Evolutionary conservation across 2,113 vertebrate species (phyloP), one percentile per base, ranked within the genome.

Genomic region (Callaeas wilsoni): DNA sequence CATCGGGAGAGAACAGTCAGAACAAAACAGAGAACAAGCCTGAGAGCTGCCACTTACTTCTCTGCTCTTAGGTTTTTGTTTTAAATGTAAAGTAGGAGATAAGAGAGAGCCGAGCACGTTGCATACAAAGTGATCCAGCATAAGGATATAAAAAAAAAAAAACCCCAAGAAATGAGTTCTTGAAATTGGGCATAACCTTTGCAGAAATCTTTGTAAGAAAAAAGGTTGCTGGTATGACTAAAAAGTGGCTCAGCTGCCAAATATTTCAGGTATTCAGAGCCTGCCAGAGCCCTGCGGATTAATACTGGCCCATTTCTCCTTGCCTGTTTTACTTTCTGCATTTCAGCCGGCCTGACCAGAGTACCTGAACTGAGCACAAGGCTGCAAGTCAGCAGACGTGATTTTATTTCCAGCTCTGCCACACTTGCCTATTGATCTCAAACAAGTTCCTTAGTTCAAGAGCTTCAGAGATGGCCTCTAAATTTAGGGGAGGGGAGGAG

Each of bases 401-500:
- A 96, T 90, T 96, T 96, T 96, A 92, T 71, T 86, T 79, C 90
- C 49, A 82, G 90, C 53, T 88, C 68, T 86, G 87, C 95, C 82
- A 92, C 77, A 84, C 67, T 91, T 60, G 95, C 94, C 93, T 90
- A 96, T 96, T 96, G 93, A 95, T 94, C 90, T 90, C 56, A 8
- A 96, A 96, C 96, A 95, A 94, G 92, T 94, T 95, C 75, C 92
- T 95, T 83, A 83, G 84, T 92, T 90, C 93, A 96, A 39, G 68
- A 92, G 89, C 84, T 92, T 92, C 84, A 84, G 88, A 92, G 84
- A 96, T 71, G 80, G 88, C 68, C 92, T 95, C 96, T 97, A 96
- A 96, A 96, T 96, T 96, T 94, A 95, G 93, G 93, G 93, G 94
- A 92, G 90, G 90, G 89, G 90, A 96, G 87, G 93, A 97, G 89